Base-by-base conservation (phyloP, 1,140 invertebrate genomes). In the Drosophila insularis region DNA sequence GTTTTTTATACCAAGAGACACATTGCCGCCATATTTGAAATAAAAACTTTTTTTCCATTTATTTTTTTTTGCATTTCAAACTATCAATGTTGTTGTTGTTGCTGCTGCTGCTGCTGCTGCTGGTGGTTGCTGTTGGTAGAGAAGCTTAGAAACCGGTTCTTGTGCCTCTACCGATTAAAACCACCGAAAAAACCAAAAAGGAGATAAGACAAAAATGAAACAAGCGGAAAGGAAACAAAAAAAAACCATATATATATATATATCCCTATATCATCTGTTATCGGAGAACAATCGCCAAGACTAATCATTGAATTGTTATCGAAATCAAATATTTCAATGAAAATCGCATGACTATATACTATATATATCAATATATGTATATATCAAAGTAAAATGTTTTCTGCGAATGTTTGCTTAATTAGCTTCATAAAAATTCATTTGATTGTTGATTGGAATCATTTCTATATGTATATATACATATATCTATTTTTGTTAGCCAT, bases 21-120 rank as follows among this genome's bases (percentile, higher is more conserved):
- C 43, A 50, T 21, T 21, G 50, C 53, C 75, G 82, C 82, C 82
- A 87, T 87, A 78, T 89, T 87, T 82, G 72, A 89, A 86, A 71
- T 73, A 77, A 87, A 79, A 74, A 64, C 67, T 35, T 63, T 39
- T 58, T 37, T 55, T 40, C 32, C 31, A 40, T 31, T 37, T 60
- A 13, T 74, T 56, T 71, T 61, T 43, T 66, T 70, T 56, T 71
- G 56, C 72, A 74, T 74, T 62, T 40, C 50, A 43, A 55, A 54
- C 31, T 55, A 53, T 40, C 11, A 17, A n/a, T 46, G 71, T 19
- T 65, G 56, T 68, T 62, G 56, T 23, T 50, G 39, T 19, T 39
- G 19, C 50, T 80, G 72, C 61, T 80, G 78, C 53, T 62, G 53
- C 14, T 46, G 17, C 17, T 50, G 17, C n/a, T 21, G 17, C 17